Base-by-base conservation (phyloP, 1,140 invertebrate species). In the Dolichoris vasculosae region DNA sequence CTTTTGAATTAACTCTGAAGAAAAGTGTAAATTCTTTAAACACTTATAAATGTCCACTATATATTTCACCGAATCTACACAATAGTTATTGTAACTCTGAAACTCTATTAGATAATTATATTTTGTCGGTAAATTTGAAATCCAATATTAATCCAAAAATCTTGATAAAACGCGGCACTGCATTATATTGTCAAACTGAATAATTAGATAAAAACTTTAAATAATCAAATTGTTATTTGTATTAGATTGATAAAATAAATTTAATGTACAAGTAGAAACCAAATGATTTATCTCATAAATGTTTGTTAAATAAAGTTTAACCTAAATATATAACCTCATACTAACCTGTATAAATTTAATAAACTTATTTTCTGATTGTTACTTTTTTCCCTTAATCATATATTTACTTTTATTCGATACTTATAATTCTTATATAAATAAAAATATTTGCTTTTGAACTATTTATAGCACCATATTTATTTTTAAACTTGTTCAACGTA, bases 131-230 rank as follows among this genome's bases (percentile, higher is more conserved):
- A 87, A 94, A 96, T 82, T 92, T 98, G 43, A 94, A 96, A 26
- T 97, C 96, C 0, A 90, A 95, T 80, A 91, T 95, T 86, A 94
- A 95, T 48, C 89, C 95, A 23, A 91, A 94, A 40, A 96, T 98
- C 92, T 98, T 97, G 97, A 96, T 97, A n/a, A 97, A 96, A 93
- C 92, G 97, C 78, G 97, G 97, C 88, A 96, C 97, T 8, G 97
- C 97, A 0, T 93, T 98, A 35, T 94, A 98, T 51, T 97, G 97
- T 90, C 97, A 98, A 91, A 94, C 95, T 91, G 94, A 95, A 88
- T 96, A 94, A 92, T 71, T 76, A 26, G 11, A 32, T 32, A 55
- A 48, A 11, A 59, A 83, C 82, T 77, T 46, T 30, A 81, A 76
- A 38, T 30, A 80, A 78, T 71, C 79, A 77, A 84, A 82, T 77